A percentile compares a stretch with the other conserved stretches of the same genome.
phyloP scores from a whole-genome alignment of 2,797 vertebrate species.

The Fringilla coelebs region DNA sequence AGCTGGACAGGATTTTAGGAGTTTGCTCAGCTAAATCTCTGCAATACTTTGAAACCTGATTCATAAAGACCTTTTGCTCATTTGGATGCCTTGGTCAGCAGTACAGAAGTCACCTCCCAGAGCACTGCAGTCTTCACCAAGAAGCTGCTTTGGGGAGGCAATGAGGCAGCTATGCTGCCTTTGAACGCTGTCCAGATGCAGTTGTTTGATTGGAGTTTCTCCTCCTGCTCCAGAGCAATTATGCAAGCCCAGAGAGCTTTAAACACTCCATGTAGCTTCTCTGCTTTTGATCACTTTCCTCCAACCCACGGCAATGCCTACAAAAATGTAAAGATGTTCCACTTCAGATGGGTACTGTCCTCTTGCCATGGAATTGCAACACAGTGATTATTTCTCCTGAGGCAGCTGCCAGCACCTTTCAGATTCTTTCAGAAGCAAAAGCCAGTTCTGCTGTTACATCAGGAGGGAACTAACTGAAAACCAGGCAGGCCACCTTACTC shows the following conservation, averaged over 20 bases:
- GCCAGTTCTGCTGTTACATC: not conserved
- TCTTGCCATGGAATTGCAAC: not conserved
- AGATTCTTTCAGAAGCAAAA: not conserved
- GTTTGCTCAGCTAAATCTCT: not conserved
- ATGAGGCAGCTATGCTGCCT: not conserved
- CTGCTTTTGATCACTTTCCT: not conserved
- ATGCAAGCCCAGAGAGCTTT: not conserved
- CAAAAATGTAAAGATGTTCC: not conserved
- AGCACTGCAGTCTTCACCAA: not conserved
- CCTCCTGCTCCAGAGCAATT: not conserved
- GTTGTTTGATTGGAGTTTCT: not conserved
- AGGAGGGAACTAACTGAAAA: not conserved
- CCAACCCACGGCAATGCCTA: not conserved
- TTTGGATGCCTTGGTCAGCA: constrained; percentile 5
- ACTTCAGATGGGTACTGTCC: not conserved
- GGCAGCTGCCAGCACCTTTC: not conserved
- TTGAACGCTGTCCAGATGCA: not conserved
- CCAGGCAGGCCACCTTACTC: not conserved
- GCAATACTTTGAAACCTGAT: not conserved
- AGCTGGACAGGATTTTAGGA: not conserved
- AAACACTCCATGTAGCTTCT: not conserved
- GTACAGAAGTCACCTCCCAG: not conserved
- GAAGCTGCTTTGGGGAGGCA: not conserved
- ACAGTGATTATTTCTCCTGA: not conserved
- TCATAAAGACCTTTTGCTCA: not conserved